Conservation (phyloP, 1,140 invertebrate genomes). For the Ceratoteleas bidentatus region DNA sequence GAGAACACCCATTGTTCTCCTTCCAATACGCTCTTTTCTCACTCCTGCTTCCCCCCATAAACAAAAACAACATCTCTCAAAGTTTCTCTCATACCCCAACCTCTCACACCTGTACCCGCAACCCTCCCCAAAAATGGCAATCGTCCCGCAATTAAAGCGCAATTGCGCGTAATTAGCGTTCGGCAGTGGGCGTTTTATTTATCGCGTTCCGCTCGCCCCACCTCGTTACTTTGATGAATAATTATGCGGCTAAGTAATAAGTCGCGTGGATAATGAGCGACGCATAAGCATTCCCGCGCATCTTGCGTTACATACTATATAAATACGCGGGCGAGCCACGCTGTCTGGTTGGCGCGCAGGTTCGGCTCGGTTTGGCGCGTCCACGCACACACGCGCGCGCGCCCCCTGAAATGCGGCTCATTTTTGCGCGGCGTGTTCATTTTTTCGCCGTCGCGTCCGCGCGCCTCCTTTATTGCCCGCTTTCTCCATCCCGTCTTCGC, state of each 20-base stretch:
- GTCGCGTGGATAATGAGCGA: conserved; percentile 50
- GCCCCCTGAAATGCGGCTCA: conserved; percentile 38
- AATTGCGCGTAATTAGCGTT: too few relatives aligned
- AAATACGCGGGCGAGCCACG: conserved; percentile 57
- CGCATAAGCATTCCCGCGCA: conserved; percentile 39
- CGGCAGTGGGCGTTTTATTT: too few relatives aligned
- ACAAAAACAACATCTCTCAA: too few relatives aligned
- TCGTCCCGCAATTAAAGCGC: too few relatives aligned
- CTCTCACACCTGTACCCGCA: too few relatives aligned
- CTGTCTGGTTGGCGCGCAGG: conserved; percentile 55
- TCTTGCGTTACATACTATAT: conserved; percentile 50
- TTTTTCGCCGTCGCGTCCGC: conserved; percentile 26
- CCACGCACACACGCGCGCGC: neutral
- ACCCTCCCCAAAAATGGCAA: too few relatives aligned
- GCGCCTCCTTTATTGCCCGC: conserved; percentile 32
- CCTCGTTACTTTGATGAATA: conserved; percentile 45
- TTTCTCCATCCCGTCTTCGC: conserved; percentile 50
- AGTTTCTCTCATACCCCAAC: too few relatives aligned
- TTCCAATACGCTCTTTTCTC: too few relatives aligned
- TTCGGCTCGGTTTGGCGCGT: conserved; percentile 26
- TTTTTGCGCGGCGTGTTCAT: conserved; percentile 40
- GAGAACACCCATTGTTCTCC: too few relatives aligned
- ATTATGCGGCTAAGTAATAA: conserved; percentile 48
- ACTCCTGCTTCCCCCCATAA: too few relatives aligned
- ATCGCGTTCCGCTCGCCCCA: too few relatives aligned